Conservation (phyloP, 2,797 vertebrate species). For the Podarcis lilfordi region DNA sequence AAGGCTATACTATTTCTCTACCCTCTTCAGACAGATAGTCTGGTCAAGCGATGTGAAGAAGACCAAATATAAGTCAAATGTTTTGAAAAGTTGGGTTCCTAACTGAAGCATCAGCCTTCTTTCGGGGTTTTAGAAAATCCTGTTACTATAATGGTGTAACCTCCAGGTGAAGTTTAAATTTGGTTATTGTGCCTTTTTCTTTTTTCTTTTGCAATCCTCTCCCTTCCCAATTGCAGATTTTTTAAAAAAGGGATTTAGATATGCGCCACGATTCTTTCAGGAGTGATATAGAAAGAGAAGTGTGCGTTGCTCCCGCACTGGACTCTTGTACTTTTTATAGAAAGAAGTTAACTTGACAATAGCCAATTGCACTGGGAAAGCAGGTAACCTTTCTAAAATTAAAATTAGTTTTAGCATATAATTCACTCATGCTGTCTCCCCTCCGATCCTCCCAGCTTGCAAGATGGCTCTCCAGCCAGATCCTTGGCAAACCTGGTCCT, state of each 20-base stretch:
- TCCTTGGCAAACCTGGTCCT: constrained; percentile 67
- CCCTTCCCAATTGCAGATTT: constrained; percentile 21
- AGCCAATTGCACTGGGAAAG: constrained; percentile 47
- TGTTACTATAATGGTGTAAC: constrained; percentile 28
- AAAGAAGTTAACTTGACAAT: constrained; percentile 32
- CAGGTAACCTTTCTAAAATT: constrained; percentile 33
- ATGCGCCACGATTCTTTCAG: constrained; percentile 5
- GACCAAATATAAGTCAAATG: neutral
- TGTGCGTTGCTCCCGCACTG: neutral
- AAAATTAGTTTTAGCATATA: neutral
- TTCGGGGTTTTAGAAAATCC: constrained; percentile 47
- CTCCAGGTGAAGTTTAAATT: neutral
- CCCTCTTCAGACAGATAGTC: neutral
- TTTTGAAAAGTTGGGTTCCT: constrained; percentile 35
- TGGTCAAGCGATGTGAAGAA: constrained; percentile 27
- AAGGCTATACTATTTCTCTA: neutral
- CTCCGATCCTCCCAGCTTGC: constrained; percentile 60
- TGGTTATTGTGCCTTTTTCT: neutral
- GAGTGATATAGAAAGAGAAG: constrained; percentile 32
- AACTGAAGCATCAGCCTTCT: constrained; percentile 36
- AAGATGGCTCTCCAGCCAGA: constrained; percentile 65
- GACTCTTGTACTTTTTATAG: constrained; percentile 40
- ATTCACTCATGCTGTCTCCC: constrained; percentile 45
- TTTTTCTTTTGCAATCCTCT: neutral
- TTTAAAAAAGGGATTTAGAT: neutral